A percentile compares a stretch with the other conserved stretches of the same genome.
These are phyloP conservation scores for Atherinomorus stipes DNA, from an alignment of 2,113 vertebrate species.

Conservation along the genomic window DNA sequence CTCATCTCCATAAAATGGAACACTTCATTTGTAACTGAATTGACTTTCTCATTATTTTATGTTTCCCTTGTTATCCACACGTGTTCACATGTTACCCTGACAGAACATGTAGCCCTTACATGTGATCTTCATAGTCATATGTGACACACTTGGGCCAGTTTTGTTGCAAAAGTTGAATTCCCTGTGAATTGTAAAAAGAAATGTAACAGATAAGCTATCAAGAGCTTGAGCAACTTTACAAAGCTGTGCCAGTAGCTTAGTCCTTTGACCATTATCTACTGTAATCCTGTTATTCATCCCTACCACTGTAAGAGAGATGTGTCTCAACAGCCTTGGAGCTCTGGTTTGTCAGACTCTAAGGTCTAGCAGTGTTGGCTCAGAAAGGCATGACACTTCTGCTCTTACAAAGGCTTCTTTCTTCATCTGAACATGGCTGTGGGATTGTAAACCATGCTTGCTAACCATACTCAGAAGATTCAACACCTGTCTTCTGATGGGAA, in stretches of 20 bases:
- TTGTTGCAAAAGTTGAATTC: conserved; percentile 38
- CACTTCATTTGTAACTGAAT: conserved; percentile 61
- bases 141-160: conserved; percentile 62
- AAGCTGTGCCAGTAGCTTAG: conserved; percentile 40
- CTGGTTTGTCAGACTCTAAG: conserved; percentile 34
- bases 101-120: conserved; percentile 31
- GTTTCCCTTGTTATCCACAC: conserved; percentile 49
- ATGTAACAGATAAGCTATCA: not conserved
- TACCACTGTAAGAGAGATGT: conserved; percentile 69
- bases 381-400: conserved; percentile 65
- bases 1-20: not conserved
- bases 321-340: conserved; percentile 40
- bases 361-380: conserved; percentile 32
- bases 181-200: conserved; percentile 10
- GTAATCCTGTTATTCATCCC: conserved; percentile 30
- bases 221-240: conserved; percentile 66
- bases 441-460: conserved; percentile 58
- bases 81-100: conserved; percentile 61
- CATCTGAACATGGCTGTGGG: conserved; percentile 69
- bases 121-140: conserved; percentile 34
- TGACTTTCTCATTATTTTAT: conserved; percentile 18
- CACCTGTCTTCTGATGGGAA: conserved; percentile 74
- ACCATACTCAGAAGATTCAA: conserved; percentile 60
- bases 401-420: conserved; percentile 70
- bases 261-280: conserved; percentile 46